Percentiles rank a stretch among this genome's conserved stretches.
These are phyloP conservation scores for Arbacia lixula DNA, from an alignment of 53 echinoderm and acorn worm genomes.

Conservation along the genomic window DNA sequence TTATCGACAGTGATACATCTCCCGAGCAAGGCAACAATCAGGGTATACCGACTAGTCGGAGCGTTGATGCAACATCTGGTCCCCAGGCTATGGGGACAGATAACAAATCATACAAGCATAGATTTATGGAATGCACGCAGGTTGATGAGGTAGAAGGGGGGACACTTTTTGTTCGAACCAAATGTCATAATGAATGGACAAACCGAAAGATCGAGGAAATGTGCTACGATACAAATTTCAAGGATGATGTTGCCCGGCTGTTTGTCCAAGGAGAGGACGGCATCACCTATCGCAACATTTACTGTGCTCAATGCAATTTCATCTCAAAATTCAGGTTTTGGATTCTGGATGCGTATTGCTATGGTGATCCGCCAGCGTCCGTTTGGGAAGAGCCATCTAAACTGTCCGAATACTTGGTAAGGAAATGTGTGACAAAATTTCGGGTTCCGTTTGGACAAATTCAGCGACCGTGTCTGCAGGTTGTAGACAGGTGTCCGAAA, in stretches of 20 bases:
- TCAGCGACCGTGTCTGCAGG: slow-evolving; percentile 62
- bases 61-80: too few relatives aligned
- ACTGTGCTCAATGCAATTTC: slow-evolving; percentile 90
- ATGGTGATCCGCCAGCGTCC: slow-evolving; percentile 46
- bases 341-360: slow-evolving; percentile 77
- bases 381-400: slow-evolving; percentile 58
- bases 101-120: too few relatives aligned
- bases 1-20: too few relatives aligned
- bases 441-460: slow-evolving; percentile 58
- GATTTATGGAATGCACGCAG: slow-evolving; percentile 72
- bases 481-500: slow-evolving; percentile 63
- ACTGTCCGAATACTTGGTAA: slow-evolving; percentile 65
- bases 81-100: too few relatives aligned
- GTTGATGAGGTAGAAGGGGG: slow-evolving; percentile 68
- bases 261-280: slow-evolving; percentile 80
- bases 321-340: slow-evolving; percentile 60
- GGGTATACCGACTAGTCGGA: too few relatives aligned
- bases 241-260: slow-evolving; percentile 71
- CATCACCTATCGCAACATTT: slow-evolving; percentile 86
- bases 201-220: slow-evolving; percentile 45
- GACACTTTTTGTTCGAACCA: slow-evolving; percentile 68
- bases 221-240: slow-evolving; percentile 54
- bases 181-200: slow-evolving; percentile 68
- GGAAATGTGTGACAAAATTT: slow-evolving; percentile 67
- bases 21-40: too few relatives aligned